phyloP scores from a whole-genome alignment of 2,113 vertebrate species.

The Cyanistes caeruleus region DNA sequence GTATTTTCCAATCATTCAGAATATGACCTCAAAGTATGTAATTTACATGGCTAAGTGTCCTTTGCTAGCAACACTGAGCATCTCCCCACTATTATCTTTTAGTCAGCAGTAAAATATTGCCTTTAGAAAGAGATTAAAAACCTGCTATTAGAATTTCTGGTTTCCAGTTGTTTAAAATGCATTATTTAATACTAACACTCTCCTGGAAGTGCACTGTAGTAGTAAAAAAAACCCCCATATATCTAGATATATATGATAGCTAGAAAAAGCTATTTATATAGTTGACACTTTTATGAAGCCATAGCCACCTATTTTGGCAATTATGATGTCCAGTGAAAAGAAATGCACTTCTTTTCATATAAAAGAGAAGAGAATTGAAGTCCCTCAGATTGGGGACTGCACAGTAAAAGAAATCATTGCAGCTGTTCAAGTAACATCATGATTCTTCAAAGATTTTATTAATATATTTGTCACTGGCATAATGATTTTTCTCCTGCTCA shows the following conservation, averaged over 20 bases:
- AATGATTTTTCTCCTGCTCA: slow-evolving; percentile 34
- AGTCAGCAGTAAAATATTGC: slow-evolving; percentile 21
- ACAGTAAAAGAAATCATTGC: slow-evolving; percentile 29
- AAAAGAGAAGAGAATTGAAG: slow-evolving; percentile 6
- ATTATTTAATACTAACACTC: background rate
- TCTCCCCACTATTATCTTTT: background rate
- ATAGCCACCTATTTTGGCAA: slow-evolving; percentile 39
- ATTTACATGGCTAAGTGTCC: background rate
- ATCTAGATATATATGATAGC: background rate
- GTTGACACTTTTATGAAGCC: slow-evolving; percentile 40
- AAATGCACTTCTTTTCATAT: background rate
- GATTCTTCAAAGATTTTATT: slow-evolving; percentile 51
- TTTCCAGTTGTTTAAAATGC: slow-evolving; percentile 18
- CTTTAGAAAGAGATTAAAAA: slow-evolving; percentile 43
- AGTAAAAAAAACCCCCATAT: background rate
- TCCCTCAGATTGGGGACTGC: background rate
- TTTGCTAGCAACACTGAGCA: background rate
- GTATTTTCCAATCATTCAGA: background rate
- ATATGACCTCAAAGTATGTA: background rate
- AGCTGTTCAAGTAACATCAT: background rate
- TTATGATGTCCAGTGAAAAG: slow-evolving; percentile 28
- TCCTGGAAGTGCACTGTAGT: background rate
- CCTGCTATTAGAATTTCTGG: slow-evolving; percentile 30
- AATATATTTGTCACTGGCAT: slow-evolving; percentile 37
- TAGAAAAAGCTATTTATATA: slow-evolving; percentile 16